Percentiles rank a stretch among this genome's conserved stretches.
phyloP scores from a whole-genome alignment of 2,113 vertebrate genomes.

The Melanostigma gelatinosum region DNA sequence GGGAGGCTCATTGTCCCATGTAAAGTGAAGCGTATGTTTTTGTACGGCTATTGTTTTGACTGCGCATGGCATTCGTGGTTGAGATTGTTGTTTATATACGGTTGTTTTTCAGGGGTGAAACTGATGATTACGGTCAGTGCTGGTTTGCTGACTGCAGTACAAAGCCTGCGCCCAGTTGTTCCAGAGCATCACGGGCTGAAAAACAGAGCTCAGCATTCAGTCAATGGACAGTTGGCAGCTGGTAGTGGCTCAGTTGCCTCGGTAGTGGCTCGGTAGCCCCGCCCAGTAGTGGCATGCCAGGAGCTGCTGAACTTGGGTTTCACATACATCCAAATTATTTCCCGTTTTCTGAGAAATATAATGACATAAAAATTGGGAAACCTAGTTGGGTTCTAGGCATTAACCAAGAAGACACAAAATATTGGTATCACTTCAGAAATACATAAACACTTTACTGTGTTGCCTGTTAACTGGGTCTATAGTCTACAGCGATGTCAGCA shows the following conservation, averaged over 20 bases:
- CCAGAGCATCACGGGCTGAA: constrained; percentile 61
- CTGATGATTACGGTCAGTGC: constrained; percentile 50
- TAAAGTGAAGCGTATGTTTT: constrained; percentile 5
- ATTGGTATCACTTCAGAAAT: too few species aligned
- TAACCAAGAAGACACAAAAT: too few species aligned
- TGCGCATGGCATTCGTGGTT: neutral
- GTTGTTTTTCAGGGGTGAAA: constrained; percentile 47
- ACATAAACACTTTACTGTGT: too few species aligned
- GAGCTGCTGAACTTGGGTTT: constrained; percentile 28
- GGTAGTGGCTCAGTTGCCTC: constrained; percentile 3
- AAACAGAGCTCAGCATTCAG: constrained; percentile 71
- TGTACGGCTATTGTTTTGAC: constrained; percentile 17
- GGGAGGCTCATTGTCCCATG: neutral
- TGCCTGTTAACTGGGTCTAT: too few species aligned
- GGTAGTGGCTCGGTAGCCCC: too few species aligned
- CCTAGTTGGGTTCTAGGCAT: too few species aligned
- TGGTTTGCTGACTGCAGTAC: constrained; percentile 67
- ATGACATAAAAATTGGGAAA: neutral
- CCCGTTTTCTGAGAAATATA: too few species aligned
- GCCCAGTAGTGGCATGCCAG: constrained; percentile 23
- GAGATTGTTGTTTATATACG: constrained; percentile 28
- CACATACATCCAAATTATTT: neutral
- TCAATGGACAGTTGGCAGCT: constrained; percentile 49
- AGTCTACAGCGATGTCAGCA: too few species aligned
- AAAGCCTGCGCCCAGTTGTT: constrained; percentile 61